phyloP scores from a whole-genome alignment of 2,888 invertebrate species.

The Drosophila leonis region DNA sequence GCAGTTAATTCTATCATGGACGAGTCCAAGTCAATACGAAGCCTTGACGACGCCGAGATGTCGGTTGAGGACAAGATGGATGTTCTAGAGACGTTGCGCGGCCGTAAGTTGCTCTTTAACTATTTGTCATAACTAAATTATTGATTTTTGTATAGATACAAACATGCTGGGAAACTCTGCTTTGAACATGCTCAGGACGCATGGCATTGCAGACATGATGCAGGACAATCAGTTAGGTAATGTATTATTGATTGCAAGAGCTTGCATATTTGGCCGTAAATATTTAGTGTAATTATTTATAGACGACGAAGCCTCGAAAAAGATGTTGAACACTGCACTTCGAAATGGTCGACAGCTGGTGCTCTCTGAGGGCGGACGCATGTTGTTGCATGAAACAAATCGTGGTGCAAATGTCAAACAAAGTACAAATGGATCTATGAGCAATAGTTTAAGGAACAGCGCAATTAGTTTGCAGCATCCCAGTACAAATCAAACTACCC shows the following conservation, averaged over 20 bases:
- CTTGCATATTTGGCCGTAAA: neutral
- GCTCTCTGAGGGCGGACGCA: slow-evolving; percentile 93
- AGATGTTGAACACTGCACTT: slow-evolving; percentile 91
- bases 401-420: slow-evolving; percentile 45
- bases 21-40: slow-evolving; percentile 52
- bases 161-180: slow-evolving; percentile 80
- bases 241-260: neutral
- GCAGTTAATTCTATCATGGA: slow-evolving; percentile 85
- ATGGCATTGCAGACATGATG: slow-evolving; percentile 93
- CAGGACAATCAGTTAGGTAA: slow-evolving; percentile 87
- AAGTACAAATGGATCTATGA: slow-evolving; percentile 49
- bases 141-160: slow-evolving; percentile 56
- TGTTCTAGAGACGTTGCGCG: slow-evolving; percentile 66
- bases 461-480: slow-evolving; percentile 38
- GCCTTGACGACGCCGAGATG: slow-evolving; percentile 67
- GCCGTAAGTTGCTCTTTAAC: slow-evolving; percentile 44
- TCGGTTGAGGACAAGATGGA: slow-evolving; percentile 75
- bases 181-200: slow-evolving; percentile 91
- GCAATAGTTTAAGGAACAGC: slow-evolving; percentile 49
- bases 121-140: neutral
- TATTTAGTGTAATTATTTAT: neutral
- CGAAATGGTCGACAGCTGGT: slow-evolving; percentile 94
- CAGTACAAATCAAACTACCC: slow-evolving; percentile 37
- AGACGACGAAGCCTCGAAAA: slow-evolving; percentile 89
- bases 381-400: slow-evolving; percentile 88